A percentile compares a stretch with the other conserved stretches of the same genome.
phyloP scores from a whole-genome alignment of 2,113 vertebrate species.

The Shinisaurus crocodilurus region DNA sequence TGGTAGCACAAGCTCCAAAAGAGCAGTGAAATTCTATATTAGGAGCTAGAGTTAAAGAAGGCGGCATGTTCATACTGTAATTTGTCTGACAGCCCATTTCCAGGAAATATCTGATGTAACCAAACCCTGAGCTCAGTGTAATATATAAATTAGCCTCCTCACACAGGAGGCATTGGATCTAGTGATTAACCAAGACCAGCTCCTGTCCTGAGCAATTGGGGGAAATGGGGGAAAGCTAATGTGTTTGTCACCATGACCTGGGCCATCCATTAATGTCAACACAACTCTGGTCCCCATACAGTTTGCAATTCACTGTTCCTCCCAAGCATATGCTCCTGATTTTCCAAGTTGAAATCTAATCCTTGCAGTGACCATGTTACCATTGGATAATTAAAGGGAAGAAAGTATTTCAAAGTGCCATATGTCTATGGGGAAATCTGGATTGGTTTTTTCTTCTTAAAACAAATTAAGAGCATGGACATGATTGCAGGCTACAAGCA shows the following conservation, averaged over 20 bases:
- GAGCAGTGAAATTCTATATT: not conserved
- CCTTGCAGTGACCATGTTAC: not conserved
- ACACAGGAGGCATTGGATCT: conserved; percentile 1
- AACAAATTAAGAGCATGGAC: not conserved
- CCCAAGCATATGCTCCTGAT: not conserved
- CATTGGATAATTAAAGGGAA: not conserved
- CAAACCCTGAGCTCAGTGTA: conserved; percentile 13
- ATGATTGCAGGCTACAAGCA: not conserved
- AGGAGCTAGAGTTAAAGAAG: conserved; percentile 7
- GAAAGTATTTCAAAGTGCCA: no score
- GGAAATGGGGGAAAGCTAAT: not conserved
- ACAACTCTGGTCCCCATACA: not conserved
- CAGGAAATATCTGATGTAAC: conserved; percentile 34
- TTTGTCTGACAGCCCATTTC: conserved; percentile 27
- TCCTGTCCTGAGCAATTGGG: not conserved
- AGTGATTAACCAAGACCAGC: conserved; percentile 22
- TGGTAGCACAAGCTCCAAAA: not conserved
- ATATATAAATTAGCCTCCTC: conserved; percentile 26
- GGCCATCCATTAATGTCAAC: not conserved
- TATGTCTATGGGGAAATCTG: not conserved
- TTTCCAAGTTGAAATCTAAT: conserved; percentile 7
- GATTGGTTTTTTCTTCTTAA: not conserved
- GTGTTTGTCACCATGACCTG: conserved; percentile 6
- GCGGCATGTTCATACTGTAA: not conserved
- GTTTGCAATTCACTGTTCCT: not conserved